Conservation (phyloP, 2,113 vertebrate genomes). For the Elanus axillaris region DNA sequence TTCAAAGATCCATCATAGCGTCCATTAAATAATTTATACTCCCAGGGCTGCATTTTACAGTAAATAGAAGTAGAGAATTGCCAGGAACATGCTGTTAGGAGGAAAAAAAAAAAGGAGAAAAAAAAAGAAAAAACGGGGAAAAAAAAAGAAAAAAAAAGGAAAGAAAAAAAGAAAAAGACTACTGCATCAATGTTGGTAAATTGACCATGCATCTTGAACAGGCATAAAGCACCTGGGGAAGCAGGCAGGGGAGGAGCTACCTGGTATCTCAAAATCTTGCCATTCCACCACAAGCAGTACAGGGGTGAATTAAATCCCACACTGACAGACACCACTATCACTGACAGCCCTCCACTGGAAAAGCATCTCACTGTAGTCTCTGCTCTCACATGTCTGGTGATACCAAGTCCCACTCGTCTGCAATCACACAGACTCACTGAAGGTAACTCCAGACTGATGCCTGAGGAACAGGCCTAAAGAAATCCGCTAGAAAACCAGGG, state of each 20-base stretch:
- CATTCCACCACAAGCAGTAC: not conserved
- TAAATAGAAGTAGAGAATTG: not conserved
- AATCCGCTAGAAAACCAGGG: not conserved
- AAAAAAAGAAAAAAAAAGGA: not conserved
- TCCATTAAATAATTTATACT: not conserved
- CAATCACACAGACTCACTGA: not conserved
- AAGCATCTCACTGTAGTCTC: not conserved
- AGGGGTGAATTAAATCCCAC: not conserved
- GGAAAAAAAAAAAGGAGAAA: too few species aligned
- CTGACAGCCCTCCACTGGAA: not conserved
- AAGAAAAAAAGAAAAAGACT: too few species aligned
- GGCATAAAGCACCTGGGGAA: not conserved
- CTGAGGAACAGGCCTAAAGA: not conserved
- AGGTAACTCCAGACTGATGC: not conserved
- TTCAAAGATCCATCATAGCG: not conserved
- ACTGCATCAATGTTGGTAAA: not conserved
- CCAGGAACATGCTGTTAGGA: not conserved
- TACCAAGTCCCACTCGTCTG: not conserved
- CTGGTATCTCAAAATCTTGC: not conserved
- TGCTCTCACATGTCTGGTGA: not conserved
- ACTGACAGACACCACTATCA: not conserved
- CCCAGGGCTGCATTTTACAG: not conserved
- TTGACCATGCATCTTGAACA: rapidly evolving
- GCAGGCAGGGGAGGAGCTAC: not conserved
- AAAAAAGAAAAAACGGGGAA: not conserved